Conservation (phyloP, 2,888 invertebrate genomes). For the Strigamia crassipes region DNA sequence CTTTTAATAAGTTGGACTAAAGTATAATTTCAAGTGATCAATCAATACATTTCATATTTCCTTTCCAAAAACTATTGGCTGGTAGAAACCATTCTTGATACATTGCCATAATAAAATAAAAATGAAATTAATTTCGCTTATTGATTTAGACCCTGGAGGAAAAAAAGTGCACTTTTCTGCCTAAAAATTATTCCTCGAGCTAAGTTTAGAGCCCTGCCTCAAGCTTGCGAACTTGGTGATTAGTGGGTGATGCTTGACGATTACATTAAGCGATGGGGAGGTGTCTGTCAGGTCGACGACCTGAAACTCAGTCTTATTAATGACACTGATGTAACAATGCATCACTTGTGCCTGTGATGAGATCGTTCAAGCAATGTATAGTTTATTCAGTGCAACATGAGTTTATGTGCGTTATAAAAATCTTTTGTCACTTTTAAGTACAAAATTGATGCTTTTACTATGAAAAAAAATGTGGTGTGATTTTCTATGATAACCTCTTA, state of each 20-base stretch:
- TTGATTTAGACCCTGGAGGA: background rate
- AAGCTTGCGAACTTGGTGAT: background rate
- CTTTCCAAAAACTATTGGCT: background rate
- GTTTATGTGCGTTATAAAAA: background rate
- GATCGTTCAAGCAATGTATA: background rate
- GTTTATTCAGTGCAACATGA: background rate
- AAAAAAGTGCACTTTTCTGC: background rate
- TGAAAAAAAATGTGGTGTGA: background rate
- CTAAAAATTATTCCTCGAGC: background rate
- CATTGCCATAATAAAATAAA: background rate
- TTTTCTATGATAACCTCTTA: constrained; percentile 13
- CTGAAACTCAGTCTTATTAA: constrained; percentile 10
- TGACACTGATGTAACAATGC: constrained; percentile 18
- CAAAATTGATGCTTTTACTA: constrained; percentile 2
- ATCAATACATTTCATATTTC: background rate
- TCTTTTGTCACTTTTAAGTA: background rate
- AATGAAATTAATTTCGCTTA: background rate
- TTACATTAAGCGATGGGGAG: constrained; percentile 27
- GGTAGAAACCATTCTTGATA: background rate
- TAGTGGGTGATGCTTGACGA: constrained; percentile 18
- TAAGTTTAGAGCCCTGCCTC: background rate
- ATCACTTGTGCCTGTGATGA: background rate
- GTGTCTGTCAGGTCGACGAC: constrained; percentile 15
- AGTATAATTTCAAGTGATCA: constrained; percentile 1
- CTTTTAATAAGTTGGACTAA: background rate